Base-by-base conservation (phyloP, 2,113 vertebrate species). In the Clarias magur region DNA sequence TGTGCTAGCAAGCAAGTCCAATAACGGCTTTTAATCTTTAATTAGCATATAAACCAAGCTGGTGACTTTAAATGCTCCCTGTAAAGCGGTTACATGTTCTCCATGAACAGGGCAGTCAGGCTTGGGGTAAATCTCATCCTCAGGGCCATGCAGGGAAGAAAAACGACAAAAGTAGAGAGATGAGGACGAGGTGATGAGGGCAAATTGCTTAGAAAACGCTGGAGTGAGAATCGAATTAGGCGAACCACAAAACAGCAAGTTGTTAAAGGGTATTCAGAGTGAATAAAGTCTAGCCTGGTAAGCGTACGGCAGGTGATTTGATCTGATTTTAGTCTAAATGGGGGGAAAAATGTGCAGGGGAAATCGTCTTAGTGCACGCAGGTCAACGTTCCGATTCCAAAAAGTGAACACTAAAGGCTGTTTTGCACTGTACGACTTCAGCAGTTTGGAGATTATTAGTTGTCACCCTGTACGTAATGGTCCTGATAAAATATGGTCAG, bases 241-340 rank as follows among this genome's bases (percentile, higher is more conserved):
- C 34, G 23, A 72, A 84, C 67, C 53, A 70, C 11, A 15, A 62
- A 81, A 72, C 53, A 34, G 5, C 19, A 23, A 73, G 0, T 12
- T 59, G 27, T 84, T 34, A 53, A 84, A 57, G 67, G 82, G 72
- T 73, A 72, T 59, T 72, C 17, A 38, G 82, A 84, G 16, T 15
- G 54, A 48, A 48, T 48, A 48, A 48, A 48, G 10, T 11, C 21
- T 59, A 68, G 27, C 38, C 10, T 53, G 27, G 82, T 83, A 63
- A 10, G 53, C 42, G 30, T 56, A 65, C 25, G 27, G 63, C 25
- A 65, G 63, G 16, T 19, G n/a, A 60, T 62, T 23, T 81, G 4
- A 25, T 75, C 38, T 25, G 19, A 48, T 25, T 10, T 23, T 75
- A 38, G 42, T n/a, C 54, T n/a, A 12, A 54, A 54, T 53, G n/a